Percentiles rank a stretch among this genome's conserved stretches.
Evolutionary conservation across 2,113 vertebrate genomes (phyloP).

Genomic region (Anser cygnoides): DNA sequence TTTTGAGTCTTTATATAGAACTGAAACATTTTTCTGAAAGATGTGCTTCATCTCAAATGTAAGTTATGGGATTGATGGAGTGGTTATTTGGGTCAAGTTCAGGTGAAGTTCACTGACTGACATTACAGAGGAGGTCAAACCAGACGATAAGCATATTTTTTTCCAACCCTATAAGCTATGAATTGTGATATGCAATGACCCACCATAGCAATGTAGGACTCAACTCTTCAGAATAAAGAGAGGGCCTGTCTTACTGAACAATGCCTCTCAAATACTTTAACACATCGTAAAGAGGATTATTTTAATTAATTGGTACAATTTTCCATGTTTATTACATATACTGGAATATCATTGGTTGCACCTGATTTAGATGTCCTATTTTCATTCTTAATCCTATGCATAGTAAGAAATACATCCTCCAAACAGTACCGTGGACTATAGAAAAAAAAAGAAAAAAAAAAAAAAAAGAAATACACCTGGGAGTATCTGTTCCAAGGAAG

Average conservation of each 20-base stretch:
- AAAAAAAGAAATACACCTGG: background rate
- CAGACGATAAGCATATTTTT: background rate
- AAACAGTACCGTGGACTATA: background rate
- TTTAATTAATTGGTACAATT: slow-evolving; percentile 72
- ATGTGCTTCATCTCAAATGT: background rate
- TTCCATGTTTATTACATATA: slow-evolving; percentile 56
- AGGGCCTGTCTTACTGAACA: slow-evolving; percentile 60
- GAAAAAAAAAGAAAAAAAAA: background rate
- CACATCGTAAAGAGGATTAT: slow-evolving; percentile 65
- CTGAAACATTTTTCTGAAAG: background rate
- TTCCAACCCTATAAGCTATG: background rate
- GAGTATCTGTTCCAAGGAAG: background rate
- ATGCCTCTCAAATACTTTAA: slow-evolving; percentile 67
- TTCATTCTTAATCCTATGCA: background rate
- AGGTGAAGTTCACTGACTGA: background rate
- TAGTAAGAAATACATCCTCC: background rate
- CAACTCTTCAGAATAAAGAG: slow-evolving; percentile 24
- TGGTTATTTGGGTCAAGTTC: background rate
- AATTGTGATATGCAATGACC: background rate
- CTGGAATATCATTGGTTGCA: slow-evolving; percentile 6
- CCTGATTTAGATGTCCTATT: background rate
- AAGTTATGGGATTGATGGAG: background rate
- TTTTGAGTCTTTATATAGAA: background rate
- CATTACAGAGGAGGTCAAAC: background rate
- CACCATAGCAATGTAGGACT: background rate